phyloP scores from a whole-genome alignment of 1,140 invertebrate genomes.

The Tribolium castaneum region DNA sequence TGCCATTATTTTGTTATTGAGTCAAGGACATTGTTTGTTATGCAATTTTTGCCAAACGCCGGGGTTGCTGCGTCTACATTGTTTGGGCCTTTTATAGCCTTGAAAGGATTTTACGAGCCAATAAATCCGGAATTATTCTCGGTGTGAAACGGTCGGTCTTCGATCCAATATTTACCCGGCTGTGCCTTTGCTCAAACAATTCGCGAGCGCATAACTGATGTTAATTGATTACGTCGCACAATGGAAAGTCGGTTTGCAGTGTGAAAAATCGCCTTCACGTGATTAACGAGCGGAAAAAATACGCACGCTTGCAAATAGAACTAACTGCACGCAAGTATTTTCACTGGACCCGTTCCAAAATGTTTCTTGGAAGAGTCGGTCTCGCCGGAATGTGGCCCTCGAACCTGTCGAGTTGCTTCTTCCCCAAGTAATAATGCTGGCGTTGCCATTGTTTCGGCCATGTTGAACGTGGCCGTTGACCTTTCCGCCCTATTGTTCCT shows the following conservation, averaged over 20 bases:
- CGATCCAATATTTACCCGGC: conserved; percentile 7
- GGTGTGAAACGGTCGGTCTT: conserved; percentile 2
- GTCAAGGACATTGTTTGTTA: not conserved
- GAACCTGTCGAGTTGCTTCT: conserved; percentile 6
- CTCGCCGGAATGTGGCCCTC: conserved; percentile 21
- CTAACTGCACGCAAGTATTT: conserved; percentile 32
- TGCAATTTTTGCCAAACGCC: too few relatives aligned
- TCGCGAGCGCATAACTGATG: conserved; percentile 3
- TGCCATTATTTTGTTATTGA: conserved; percentile 16
- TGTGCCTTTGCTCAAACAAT: conserved; percentile 15
- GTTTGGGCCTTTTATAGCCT: not conserved
- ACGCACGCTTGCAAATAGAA: not conserved
- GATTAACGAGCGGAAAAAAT: conserved; percentile 32
- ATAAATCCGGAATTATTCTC: conserved; percentile 12
- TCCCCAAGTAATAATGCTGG: not conserved
- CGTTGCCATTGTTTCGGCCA: not conserved
- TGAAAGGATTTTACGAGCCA: conserved; percentile 8
- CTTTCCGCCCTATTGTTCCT: not conserved
- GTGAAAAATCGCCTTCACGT: conserved; percentile 17
- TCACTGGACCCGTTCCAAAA: conserved; percentile 42
- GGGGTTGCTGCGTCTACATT: too few relatives aligned
- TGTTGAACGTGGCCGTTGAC: not conserved
- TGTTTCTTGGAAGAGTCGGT: conserved; percentile 23
- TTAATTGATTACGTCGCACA: conserved; percentile 31
- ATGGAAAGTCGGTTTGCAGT: conserved; percentile 23